Conservation (phyloP, 2,797 vertebrate genomes). For the Graptemys geographica region DNA sequence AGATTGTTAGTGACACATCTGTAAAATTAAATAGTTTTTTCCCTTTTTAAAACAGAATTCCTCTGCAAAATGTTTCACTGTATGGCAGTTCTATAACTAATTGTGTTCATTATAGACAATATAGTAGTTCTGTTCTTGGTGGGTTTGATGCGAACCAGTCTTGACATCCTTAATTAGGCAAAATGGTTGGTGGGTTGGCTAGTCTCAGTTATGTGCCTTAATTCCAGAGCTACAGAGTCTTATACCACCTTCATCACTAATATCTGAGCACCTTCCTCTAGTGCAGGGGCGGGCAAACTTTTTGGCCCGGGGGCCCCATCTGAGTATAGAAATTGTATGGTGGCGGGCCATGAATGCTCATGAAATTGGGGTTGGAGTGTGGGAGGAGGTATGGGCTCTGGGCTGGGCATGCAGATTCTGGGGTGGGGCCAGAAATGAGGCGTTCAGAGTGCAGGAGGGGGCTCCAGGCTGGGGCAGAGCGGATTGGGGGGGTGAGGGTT, state of each 20-base stretch:
- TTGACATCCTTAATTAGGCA: neutral
- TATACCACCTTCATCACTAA: neutral
- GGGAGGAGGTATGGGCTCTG: no score
- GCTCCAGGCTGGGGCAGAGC: no score
- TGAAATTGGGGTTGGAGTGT: no score
- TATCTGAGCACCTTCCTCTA: neutral
- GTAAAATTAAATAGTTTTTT: neutral
- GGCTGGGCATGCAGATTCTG: no score
- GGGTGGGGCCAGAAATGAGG: no score
- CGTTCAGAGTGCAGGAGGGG: no score
- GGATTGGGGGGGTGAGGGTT: no score
- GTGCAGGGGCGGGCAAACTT: no score
- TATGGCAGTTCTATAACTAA: neutral
- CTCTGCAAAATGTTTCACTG: neutral
- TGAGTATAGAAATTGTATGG: no score
- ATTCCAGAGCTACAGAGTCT: neutral
- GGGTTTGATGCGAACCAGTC: neutral
- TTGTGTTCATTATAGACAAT: neutral
- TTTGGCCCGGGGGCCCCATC: no score
- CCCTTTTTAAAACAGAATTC: neutral
- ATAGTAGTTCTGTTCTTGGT: fast-evolving
- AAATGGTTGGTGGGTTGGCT: neutral
- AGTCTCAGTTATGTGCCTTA: neutral
- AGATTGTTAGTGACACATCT: neutral
- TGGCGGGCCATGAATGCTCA: no score